Percentiles rank a stretch among this genome's conserved stretches.
phyloP scores from a whole-genome alignment of 2,888 invertebrate species.

The Lampropteryx suffumata region DNA sequence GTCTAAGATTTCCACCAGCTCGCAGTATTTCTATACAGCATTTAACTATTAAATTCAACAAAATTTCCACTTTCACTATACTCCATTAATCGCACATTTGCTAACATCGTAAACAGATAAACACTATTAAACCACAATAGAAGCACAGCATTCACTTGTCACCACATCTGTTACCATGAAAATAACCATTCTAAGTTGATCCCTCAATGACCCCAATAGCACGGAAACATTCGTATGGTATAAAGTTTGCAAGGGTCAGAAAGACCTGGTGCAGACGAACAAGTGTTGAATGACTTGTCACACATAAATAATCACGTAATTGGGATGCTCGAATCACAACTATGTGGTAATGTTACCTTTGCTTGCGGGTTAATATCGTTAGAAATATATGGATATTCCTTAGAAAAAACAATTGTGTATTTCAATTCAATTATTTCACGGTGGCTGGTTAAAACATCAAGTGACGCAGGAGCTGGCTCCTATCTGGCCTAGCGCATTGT shows the following conservation, averaged over 20 bases:
- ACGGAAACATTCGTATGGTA: not conserved
- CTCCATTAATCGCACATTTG: constrained; percentile 66
- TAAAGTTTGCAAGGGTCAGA: constrained; percentile 32
- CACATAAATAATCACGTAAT: constrained; percentile 78
- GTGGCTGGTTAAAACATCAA: too few species aligned
- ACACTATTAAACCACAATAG: constrained; percentile 51
- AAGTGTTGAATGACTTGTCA: constrained; percentile 60
- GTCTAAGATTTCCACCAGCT: too few species aligned
- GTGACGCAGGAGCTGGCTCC: too few species aligned
- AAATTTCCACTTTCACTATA: constrained; percentile 6
- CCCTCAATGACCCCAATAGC: constrained; percentile 16
- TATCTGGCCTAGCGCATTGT: too few species aligned
- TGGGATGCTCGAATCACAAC: constrained; percentile 64
- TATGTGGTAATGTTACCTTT: constrained; percentile 51
- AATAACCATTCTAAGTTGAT: constrained; percentile 39
- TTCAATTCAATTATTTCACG: too few species aligned
- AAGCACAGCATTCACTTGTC: constrained; percentile 38
- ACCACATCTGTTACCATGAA: constrained; percentile 42
- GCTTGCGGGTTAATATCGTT: constrained; percentile 20
- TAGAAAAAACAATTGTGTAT: not conserved
- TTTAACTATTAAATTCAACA: too few species aligned
- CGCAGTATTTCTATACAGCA: too few species aligned
- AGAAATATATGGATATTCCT: constrained; percentile 22
- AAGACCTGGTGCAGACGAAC: constrained; percentile 34
- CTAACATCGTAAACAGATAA: constrained; percentile 53